Conservation (phyloP, 2,113 vertebrate genomes). For the Oxyura jamaicensis region DNA sequence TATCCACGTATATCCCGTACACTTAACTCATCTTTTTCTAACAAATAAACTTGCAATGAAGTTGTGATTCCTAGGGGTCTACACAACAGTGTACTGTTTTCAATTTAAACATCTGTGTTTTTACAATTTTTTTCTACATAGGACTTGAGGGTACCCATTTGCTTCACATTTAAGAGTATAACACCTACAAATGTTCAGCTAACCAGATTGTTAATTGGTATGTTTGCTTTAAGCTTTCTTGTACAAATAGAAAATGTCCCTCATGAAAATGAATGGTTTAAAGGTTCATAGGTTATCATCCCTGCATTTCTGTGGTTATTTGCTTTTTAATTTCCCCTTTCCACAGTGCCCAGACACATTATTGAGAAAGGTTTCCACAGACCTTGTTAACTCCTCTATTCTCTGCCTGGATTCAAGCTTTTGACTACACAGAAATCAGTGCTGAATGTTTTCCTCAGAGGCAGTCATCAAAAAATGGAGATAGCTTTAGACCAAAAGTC, state of each 20-base stretch:
- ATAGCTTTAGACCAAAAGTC: neutral
- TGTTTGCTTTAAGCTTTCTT: neutral
- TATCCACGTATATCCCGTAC: neutral
- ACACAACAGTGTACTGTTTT: neutral
- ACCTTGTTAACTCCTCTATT: neutral
- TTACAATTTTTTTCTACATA: constrained; percentile 24
- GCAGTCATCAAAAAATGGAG: neutral
- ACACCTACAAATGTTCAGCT: constrained; percentile 44
- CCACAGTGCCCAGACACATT: neutral
- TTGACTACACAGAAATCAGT: neutral
- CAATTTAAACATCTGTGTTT: constrained; percentile 33
- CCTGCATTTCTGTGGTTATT: neutral
- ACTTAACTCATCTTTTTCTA: neutral
- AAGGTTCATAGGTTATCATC: neutral
- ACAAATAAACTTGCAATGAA: constrained; percentile 32
- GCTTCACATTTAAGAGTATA: constrained; percentile 1
- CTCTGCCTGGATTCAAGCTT: neutral
- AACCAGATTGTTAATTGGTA: constrained; percentile 61
- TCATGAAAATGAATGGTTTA: neutral
- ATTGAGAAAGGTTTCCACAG: neutral
- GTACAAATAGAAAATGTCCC: constrained; percentile 18
- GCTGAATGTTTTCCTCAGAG: neutral
- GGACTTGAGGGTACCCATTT: constrained; percentile 46
- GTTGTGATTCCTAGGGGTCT: neutral
- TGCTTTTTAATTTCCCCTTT: neutral